Base-by-base conservation (phyloP, 2,797 vertebrate species). In the Atherinosoma microstoma region DNA sequence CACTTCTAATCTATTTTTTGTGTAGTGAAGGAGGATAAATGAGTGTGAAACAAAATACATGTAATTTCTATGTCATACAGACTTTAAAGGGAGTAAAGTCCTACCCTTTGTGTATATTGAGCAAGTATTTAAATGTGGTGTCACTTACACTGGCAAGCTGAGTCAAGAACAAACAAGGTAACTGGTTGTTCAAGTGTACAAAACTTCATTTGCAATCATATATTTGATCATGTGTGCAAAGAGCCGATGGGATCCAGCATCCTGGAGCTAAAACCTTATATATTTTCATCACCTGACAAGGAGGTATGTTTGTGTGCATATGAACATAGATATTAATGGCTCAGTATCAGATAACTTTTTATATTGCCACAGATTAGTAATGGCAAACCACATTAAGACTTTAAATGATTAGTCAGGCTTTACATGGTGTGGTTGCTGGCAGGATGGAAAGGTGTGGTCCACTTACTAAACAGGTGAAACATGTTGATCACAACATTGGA, bases 371-470 rank as follows among this genome's bases (percentile, higher is more conserved):
- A 16, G 22, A 38, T 36, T 3, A 6, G 18, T 56, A 24, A 30
- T 27, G 27, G 18, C 9, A 67, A 75, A 58, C 5, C 29, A 22
- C 8, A 2, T 53, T 49, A 49, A 34, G 34, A 35, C n/a, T 38
- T 4, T 13, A 18, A 45, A 45, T 20, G 18, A 7, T 29, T 24
- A 3, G 18, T 22, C 11, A 24, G n/a, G n/a, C 13, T 7, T 22
- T 7, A 64, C 32, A 49, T 20, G 3, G 0, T 22, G 2, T 57
- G 18, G 63, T 2, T 30, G n/a, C 7, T 22, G 49, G 59, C 18
- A 4, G 9, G 2, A 51, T 12, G 49, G 22, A 64, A 45, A 83
- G 87, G 84, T 78, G 79, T 73, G 87, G 68, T 30, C 13, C 20
- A 38, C 16, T 4, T 2, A 11, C 30, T 34, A 12, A 36, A 49